phyloP scores from a whole-genome alignment of 2,888 invertebrate genomes.

The Frankliniella fusca region DNA sequence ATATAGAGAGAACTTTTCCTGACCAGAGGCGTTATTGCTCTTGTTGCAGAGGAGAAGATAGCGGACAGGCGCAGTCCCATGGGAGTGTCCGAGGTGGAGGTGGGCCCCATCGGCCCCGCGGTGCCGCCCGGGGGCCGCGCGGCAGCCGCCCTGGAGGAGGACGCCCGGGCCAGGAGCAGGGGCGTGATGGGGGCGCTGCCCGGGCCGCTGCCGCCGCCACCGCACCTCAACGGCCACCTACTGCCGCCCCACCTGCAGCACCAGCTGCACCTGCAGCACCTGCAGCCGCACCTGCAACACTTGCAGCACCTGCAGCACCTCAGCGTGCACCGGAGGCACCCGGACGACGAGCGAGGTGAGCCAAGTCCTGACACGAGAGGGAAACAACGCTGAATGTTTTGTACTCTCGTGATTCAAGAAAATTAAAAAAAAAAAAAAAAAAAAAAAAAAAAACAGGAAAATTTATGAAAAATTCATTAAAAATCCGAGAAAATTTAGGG shows the following conservation, averaged over 20 bases:
- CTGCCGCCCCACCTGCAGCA: conserved; percentile 42
- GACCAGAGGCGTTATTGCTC: not conserved
- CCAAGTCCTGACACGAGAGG: no score
- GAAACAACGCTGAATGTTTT: no score
- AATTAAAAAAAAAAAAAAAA: no score
- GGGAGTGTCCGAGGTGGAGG: conserved; percentile 15
- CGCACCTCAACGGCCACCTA: conserved; percentile 43
- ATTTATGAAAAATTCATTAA: no score
- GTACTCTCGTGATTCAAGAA: no score
- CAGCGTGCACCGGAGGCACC: not conserved
- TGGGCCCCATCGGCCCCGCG: not conserved
- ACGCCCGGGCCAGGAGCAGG: conserved; percentile 44
- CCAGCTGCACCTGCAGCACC: conserved; percentile 41
- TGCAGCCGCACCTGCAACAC: conserved; percentile 40
- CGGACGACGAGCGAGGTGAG: conserved; percentile 14
- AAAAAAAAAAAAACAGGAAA: no score
- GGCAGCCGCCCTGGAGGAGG: not conserved
- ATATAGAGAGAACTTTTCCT: not conserved
- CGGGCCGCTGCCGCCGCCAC: conserved; percentile 32
- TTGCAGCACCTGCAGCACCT: conserved; percentile 34
- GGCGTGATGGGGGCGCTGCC: conserved; percentile 46
- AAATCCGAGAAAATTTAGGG: no score
- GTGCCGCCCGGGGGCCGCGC: not conserved
- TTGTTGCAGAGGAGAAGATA: conserved; percentile 11
- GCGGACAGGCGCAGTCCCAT: conserved; percentile 17